These are phyloP conservation scores for Goniozus legneri DNA, from an alignment of 1,140 invertebrate genomes.

Conservation along the genomic window DNA sequence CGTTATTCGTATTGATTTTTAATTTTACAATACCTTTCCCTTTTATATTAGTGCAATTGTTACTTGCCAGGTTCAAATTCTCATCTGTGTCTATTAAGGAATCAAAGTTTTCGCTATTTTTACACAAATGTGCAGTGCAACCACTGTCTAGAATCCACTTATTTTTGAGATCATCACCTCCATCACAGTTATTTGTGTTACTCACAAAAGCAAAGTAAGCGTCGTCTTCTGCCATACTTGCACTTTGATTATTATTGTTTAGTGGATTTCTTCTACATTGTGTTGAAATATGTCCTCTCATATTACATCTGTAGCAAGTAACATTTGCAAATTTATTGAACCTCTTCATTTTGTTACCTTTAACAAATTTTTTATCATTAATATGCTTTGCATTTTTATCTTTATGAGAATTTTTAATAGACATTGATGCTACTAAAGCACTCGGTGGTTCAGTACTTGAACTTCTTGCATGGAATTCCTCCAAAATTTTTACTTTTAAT, in stretches of 20 bases:
- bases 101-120: background rate
- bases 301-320: background rate
- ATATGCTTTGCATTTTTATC: too few species aligned
- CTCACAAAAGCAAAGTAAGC: background rate
- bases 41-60: background rate
- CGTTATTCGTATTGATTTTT: background rate
- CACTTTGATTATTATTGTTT: background rate
- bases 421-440: constrained; percentile 8
- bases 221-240: background rate
- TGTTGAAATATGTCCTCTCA: background rate
- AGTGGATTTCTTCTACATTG: background rate
- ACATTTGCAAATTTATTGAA: background rate
- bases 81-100: background rate
- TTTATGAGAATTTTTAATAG: background rate
- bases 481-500: background rate
- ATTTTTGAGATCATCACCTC: too few species aligned
- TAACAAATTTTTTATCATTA: background rate
- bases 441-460: background rate
- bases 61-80: background rate
- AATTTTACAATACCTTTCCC: background rate
- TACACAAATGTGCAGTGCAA: constrained; percentile 1
- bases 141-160: constrained; percentile 7
- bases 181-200: rapidly evolving
- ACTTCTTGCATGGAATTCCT: constrained; percentile 1
- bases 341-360: background rate